These are phyloP conservation scores for Andrena minutula DNA, from an alignment of 2,888 invertebrate genomes.

Conservation along the genomic window DNA sequence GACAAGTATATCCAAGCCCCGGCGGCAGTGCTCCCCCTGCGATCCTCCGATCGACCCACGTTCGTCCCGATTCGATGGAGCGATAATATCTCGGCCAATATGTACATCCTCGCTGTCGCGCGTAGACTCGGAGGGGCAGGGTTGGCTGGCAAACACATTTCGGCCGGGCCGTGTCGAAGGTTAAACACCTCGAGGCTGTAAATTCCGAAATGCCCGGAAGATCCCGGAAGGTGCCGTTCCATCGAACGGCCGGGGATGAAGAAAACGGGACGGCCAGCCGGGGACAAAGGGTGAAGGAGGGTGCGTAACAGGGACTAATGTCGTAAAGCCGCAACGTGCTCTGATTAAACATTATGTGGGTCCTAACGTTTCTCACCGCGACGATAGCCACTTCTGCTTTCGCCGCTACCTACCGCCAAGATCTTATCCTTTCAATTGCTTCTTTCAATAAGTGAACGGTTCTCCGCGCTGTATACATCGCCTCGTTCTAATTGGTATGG, in stretches of 20 bases:
- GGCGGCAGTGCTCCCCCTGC: not conserved
- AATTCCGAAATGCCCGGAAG: conserved; percentile 61
- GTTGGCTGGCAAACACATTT: conserved; percentile 48
- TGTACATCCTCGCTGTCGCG: conserved; percentile 58
- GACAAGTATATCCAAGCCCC: conserved; percentile 15
- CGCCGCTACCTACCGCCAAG: conserved; percentile 29
- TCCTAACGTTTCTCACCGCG: conserved; percentile 78
- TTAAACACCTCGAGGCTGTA: conserved; percentile 59
- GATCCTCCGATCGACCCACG: conserved; percentile 2
- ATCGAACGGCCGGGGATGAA: conserved; percentile 4
- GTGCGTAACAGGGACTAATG: conserved; percentile 80
- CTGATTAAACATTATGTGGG: conserved; percentile 84
- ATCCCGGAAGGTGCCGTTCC: conserved; percentile 27
- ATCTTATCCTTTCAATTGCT: conserved; percentile 59
- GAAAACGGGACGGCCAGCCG: conserved; percentile 40
- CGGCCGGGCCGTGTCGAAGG: conserved; percentile 35
- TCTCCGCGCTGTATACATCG: conserved; percentile 12
- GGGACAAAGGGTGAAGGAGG: conserved; percentile 61
- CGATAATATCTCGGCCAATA: conserved; percentile 76
- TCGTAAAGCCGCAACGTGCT: conserved; percentile 85
- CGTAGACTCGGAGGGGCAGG: conserved; percentile 5
- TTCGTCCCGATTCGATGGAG: conserved; percentile 73
- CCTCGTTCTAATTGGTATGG: conserved; percentile 26
- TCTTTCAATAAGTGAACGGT: conserved; percentile 51
- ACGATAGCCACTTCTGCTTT: conserved; percentile 42